Percentiles rank a stretch among this genome's conserved stretches.
Evolutionary conservation across 1,140 invertebrate genomes (phyloP).

Genomic region (Orius insidiosus): DNA sequence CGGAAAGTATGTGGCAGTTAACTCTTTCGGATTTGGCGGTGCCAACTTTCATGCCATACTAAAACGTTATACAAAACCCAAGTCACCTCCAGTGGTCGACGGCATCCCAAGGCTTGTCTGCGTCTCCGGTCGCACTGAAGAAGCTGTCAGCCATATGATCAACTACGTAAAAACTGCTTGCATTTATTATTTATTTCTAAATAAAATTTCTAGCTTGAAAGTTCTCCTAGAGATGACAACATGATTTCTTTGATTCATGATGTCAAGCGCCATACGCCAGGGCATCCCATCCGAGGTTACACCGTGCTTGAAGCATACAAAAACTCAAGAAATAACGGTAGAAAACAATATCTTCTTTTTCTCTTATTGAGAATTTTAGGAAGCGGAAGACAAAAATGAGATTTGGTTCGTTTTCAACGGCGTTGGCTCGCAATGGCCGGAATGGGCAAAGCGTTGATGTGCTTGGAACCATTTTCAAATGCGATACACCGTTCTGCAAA

Average conservation of each 20-base stretch:
- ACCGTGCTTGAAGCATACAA: conserved; percentile 45
- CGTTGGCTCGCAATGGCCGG: conserved; percentile 80
- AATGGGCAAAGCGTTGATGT: conserved; percentile 54
- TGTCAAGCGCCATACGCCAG: conserved; percentile 46
- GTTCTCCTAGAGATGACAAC: conserved; percentile 46
- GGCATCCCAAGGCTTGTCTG: conserved; percentile 50
- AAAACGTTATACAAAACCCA: conserved; percentile 36
- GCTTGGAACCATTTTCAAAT: conserved; percentile 49
- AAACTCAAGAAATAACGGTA: conserved; percentile 40
- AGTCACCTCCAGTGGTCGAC: conserved; percentile 27
- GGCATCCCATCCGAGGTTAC: conserved; percentile 63
- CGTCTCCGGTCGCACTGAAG: conserved; percentile 70
- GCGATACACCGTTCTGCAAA: conserved; percentile 58
- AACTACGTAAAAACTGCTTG: conserved; percentile 34
- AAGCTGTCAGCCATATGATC: conserved; percentile 52
- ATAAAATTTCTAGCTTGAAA: conserved; percentile 23
- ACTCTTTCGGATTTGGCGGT: conserved; percentile 53
- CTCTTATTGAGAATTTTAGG: too few relatives aligned
- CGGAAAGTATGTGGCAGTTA: conserved; percentile 42
- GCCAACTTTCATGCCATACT: conserved; percentile 44
- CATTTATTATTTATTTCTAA: conserved; percentile 36
- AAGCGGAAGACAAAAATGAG: conserved; percentile 9
- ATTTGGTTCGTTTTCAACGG: conserved; percentile 60
- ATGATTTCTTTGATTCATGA: conserved; percentile 59
- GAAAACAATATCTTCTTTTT: conserved; percentile 4